Percentiles rank a stretch among this genome's conserved stretches.
phyloP scores from a whole-genome alignment of 2,888 invertebrate genomes.

The Neelides folsomi region DNA sequence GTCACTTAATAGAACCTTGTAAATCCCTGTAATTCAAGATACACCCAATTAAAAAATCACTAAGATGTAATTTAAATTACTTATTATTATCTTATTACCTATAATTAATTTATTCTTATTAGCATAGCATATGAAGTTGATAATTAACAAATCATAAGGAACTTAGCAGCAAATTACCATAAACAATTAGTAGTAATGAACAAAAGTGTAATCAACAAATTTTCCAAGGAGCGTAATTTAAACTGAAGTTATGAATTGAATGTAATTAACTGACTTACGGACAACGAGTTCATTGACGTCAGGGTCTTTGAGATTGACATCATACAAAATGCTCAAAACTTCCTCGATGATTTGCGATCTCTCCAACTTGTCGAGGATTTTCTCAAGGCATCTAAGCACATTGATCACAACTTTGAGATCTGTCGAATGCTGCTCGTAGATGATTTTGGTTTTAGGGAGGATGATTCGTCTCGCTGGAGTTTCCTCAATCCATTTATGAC shows the following conservation, averaged over 20 bases:
- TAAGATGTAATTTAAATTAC: too few relatives aligned
- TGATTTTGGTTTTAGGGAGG: conserved; percentile 36
- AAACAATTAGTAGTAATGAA: too few relatives aligned
- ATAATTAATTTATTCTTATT: too few relatives aligned
- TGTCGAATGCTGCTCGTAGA: conserved; percentile 26
- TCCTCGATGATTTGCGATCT: conserved; percentile 77
- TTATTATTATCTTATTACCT: too few relatives aligned
- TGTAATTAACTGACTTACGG: conserved; percentile 56
- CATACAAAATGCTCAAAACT: conserved; percentile 74
- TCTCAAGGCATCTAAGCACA: conserved; percentile 64
- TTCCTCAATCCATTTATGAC: conserved; percentile 71
- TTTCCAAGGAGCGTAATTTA: too few relatives aligned
- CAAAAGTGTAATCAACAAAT: background rate
- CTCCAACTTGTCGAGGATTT: conserved; percentile 69
- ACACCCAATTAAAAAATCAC: too few relatives aligned
- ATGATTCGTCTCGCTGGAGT: conserved; percentile 64
- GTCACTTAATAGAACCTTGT: conserved; percentile 76
- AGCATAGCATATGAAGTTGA: too few relatives aligned
- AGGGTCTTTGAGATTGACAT: conserved; percentile 73
- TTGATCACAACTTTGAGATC: conserved; percentile 69
- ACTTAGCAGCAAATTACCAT: too few relatives aligned
- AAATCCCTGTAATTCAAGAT: conserved; percentile 65
- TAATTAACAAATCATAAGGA: too few relatives aligned
- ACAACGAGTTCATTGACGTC: conserved; percentile 79
- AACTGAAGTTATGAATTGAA: background rate